Evolutionary conservation across 2,113 vertebrate genomes (phyloP), one percentile per base, ranked within the genome.

Genomic region (Microtus montanus): DNA sequence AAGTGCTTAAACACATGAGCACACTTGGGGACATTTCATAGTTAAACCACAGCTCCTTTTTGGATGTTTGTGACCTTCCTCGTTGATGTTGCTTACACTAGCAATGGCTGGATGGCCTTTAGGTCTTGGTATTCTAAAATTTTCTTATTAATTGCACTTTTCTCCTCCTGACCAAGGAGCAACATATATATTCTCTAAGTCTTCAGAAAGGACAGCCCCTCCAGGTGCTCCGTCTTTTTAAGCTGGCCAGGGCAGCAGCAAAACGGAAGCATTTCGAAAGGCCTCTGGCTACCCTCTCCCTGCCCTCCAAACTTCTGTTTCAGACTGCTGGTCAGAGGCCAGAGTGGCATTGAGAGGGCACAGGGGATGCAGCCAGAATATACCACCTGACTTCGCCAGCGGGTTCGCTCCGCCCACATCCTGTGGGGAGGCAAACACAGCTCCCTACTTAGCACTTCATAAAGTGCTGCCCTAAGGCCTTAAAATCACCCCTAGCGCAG

Each of bases 391-490:
- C 77, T 24, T 33, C 1, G 30, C 11, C 2, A 22, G 13, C 2
- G 22, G 17, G 44, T 78, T 63, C 15, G 66, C 47, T 75, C 79
- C 11, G 20, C 41, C 80, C n/a, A 30, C 33, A 73, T n/a, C 77
- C 80, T 68, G 84, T 11, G 47, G 66, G 74, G 88, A 88, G 63
- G 64, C 35, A 30, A 89, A 86, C 70, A 41, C 3, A 91, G 22
- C 87, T 94, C n/a, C 6, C 95, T 91, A 85, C 73, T 33, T 90
- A 63, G 80, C 78, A 84, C 85, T 95, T 92, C 94, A 58, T 44
- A 75, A 95, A 97, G 85, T 79, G 87, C 73, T 82, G 61, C 92
- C 83, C 83, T 90, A 30, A 26, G 41, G 87, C 87, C 87, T 92
- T 92, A 78, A 91, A 88, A 90, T 85, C 35, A 87, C 84, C 49